Evolutionary conservation across 2,113 vertebrate species (phyloP).

Genomic region (Pituophis catenifer): DNA sequence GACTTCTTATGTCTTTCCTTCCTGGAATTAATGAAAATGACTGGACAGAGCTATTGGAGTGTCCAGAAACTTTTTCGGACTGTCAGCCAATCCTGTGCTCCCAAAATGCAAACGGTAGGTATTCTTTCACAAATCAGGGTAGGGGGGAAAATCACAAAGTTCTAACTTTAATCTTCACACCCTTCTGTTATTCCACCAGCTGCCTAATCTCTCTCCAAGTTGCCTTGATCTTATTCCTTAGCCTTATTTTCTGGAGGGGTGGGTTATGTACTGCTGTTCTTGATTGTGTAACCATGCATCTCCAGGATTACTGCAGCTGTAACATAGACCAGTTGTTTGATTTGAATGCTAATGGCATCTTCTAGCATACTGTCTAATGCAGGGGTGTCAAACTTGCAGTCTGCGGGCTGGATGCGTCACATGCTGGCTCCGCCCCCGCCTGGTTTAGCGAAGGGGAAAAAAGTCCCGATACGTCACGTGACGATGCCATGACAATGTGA

Average conservation of each 20-base stretch:
- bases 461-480: too few species aligned
- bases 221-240: not conserved
- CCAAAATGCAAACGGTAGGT: conserved; percentile 77
- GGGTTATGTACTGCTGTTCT: not conserved
- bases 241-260: not conserved
- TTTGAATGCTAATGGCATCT: not conserved
- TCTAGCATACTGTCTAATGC: not conserved
- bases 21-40: conserved; percentile 78
- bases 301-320: not conserved
- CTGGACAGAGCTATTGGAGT: conserved; percentile 71
- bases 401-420: too few species aligned
- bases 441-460: too few species aligned
- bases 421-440: too few species aligned
- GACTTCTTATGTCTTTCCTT: conserved; percentile 76
- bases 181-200: not conserved
- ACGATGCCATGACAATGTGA: too few species aligned
- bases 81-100: conserved; percentile 76
- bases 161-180: not conserved
- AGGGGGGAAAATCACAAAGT: not conserved
- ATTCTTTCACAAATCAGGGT: not conserved
- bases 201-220: not conserved
- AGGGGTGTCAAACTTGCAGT: too few species aligned
- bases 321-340: not conserved
- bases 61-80: conserved; percentile 69
- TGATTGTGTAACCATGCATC: not conserved